Percentiles rank a stretch among this genome's conserved stretches.
Conservation (phyloP, 2,888 invertebrate genomes). For the Sisyra terminalis region DNA sequence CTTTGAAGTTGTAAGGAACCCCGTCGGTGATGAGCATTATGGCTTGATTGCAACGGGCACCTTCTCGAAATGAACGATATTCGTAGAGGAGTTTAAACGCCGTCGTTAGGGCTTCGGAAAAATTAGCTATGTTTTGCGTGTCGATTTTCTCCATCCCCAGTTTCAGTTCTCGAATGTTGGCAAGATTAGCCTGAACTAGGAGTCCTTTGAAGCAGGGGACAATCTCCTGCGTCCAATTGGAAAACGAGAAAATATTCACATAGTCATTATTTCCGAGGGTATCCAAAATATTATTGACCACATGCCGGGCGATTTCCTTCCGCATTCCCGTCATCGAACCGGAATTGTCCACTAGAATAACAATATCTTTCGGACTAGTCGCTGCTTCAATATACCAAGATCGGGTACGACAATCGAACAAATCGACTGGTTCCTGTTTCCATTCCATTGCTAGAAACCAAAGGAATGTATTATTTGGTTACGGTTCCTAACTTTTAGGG, state of each 20-base stretch:
- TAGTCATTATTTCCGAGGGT: constrained; percentile 96
- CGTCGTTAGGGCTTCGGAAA: constrained; percentile 70
- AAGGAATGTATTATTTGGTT: not conserved
- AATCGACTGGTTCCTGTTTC: constrained; percentile 68
- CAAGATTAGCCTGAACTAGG: constrained; percentile 73
- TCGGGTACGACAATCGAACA: constrained; percentile 88
- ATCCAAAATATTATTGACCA: constrained; percentile 78
- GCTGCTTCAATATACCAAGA: constrained; percentile 98
- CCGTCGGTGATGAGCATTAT: constrained; percentile 86
- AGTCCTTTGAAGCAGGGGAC: constrained; percentile 81
- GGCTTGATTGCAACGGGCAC: constrained; percentile 66
- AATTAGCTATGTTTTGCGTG: constrained; percentile 85
- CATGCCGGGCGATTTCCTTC: constrained; percentile 79
- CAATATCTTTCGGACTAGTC: constrained; percentile 87
- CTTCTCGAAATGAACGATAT: constrained; percentile 39
- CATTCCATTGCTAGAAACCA: constrained; percentile 51
- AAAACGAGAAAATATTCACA: constrained; percentile 91
- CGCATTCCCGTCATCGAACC: constrained; percentile 52
- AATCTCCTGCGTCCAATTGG: constrained; percentile 59
- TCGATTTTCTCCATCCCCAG: constrained; percentile 59
- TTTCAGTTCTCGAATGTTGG: constrained; percentile 69
- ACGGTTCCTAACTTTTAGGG: constrained; percentile 1
- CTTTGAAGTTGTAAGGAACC: constrained; percentile 84
- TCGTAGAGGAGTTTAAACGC: constrained; percentile 76
- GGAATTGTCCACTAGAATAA: constrained; percentile 48